Conservation (phyloP, 2,113 vertebrate species). For the Ochotona princeps region DNA sequence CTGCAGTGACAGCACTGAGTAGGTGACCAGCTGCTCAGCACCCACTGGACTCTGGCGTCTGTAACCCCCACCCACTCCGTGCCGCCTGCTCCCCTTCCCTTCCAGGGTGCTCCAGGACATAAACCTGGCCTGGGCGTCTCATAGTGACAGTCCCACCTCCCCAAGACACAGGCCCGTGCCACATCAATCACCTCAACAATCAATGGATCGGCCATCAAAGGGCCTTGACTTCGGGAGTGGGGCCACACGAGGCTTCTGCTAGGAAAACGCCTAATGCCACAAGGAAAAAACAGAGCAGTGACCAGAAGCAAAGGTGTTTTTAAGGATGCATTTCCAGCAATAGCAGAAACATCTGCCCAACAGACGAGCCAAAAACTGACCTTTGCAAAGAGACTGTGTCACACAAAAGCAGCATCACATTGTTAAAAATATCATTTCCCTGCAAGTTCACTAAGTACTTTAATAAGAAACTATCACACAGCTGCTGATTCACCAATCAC, state of each 20-base stretch:
- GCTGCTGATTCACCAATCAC: neutral
- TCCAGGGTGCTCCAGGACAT: conserved; percentile 18
- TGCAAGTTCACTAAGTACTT: neutral
- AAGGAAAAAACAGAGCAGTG: neutral
- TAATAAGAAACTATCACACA: neutral
- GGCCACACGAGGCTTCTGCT: neutral
- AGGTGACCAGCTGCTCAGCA: neutral
- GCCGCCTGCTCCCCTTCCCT: neutral
- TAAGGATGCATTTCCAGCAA: neutral
- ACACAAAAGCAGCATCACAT: neutral
- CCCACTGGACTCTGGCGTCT: neutral
- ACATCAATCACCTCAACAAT: conserved; percentile 40
- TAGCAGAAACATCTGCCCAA: neutral
- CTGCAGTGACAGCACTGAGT: neutral
- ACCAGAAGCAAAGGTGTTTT: neutral
- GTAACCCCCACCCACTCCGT: neutral
- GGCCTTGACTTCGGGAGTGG: neutral
- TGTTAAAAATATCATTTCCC: neutral
- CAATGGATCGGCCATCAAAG: neutral
- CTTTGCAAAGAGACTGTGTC: neutral
- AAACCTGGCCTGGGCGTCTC: no score
- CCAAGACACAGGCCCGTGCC: neutral
- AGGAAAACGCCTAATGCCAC: neutral
- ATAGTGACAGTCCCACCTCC: neutral
- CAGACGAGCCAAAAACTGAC: neutral